Conservation (phyloP, 2,888 invertebrate species). For the Trachelus tabidus region DNA sequence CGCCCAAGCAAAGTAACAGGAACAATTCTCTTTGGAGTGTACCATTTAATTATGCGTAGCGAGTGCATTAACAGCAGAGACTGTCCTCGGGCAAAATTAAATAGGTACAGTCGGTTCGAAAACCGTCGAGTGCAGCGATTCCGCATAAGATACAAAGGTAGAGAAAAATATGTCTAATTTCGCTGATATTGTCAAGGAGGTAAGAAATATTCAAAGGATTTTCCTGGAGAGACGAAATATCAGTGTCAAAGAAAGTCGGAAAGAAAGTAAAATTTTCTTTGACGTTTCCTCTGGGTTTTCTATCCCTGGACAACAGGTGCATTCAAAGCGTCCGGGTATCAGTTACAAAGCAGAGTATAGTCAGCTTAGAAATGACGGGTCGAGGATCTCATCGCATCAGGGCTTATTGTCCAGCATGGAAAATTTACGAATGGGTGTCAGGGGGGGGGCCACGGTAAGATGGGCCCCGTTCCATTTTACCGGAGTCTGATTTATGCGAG, state of each 20-base stretch:
- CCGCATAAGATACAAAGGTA: background rate
- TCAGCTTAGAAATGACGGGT: conserved; percentile 8
- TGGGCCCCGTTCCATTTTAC: conserved; percentile 19
- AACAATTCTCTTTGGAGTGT: background rate
- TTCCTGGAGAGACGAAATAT: background rate
- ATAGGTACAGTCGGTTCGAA: background rate
- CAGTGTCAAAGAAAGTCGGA: background rate
- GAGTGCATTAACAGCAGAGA: background rate
- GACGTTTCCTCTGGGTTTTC: background rate
- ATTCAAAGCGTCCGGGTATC: conserved; percentile 34
- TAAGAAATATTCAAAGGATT: background rate
- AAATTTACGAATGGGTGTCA: conserved; percentile 42
- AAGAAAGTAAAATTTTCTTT: background rate
- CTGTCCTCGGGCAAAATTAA: background rate
- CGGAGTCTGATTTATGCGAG: conserved; percentile 47
- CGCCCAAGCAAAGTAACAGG: background rate
- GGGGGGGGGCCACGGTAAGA: background rate
- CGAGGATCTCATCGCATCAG: conserved; percentile 15
- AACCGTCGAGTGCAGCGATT: background rate
- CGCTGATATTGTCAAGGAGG: background rate
- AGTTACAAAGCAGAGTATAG: conserved; percentile 42
- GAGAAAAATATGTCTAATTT: background rate
- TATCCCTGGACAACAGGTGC: conserved; percentile 22
- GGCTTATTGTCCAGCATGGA: conserved; percentile 36
- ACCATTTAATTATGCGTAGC: background rate